Percentiles rank a stretch among this genome's conserved stretches.
phyloP scores from a whole-genome alignment of 2,888 invertebrate genomes.

The Urechis unicinctus region DNA sequence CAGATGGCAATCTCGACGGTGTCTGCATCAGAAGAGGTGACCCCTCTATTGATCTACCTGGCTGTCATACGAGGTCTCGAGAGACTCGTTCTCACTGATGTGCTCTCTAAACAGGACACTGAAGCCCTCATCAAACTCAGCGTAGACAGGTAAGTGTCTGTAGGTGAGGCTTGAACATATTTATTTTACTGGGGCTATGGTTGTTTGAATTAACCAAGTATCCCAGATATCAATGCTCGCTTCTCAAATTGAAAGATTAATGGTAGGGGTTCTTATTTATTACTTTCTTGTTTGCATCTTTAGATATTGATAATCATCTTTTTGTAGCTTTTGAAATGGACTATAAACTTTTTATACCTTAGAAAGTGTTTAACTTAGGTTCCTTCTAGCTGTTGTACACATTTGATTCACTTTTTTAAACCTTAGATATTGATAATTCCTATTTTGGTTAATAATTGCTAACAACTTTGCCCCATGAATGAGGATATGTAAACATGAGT shows the following conservation, averaged over 20 bases:
- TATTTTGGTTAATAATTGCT: background rate
- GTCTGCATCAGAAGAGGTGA: slow-evolving; percentile 39
- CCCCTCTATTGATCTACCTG: slow-evolving; percentile 39
- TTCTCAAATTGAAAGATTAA: no score
- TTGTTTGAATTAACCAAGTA: no score
- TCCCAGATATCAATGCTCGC: no score
- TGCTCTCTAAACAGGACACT: slow-evolving; percentile 32
- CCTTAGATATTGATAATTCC: background rate
- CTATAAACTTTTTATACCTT: no score
- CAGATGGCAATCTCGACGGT: slow-evolving; percentile 39
- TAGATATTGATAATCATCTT: no score
- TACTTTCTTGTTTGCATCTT: no score
- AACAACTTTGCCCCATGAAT: no score
- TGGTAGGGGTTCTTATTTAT: no score
- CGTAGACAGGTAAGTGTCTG: slow-evolving; percentile 40
- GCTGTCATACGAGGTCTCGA: slow-evolving; percentile 62
- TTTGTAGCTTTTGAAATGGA: no score
- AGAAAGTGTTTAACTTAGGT: background rate
- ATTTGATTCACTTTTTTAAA: background rate
- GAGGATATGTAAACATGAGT: no score
- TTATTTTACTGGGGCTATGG: no score
- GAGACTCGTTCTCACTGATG: slow-evolving; percentile 57
- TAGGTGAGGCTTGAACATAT: no score
- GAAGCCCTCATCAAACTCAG: slow-evolving; percentile 45
- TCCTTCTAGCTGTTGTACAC: background rate